Evolutionary conservation across 2,888 invertebrate species (phyloP), one percentile per base, ranked within the genome.

Genomic region (Urechis unicinctus): DNA sequence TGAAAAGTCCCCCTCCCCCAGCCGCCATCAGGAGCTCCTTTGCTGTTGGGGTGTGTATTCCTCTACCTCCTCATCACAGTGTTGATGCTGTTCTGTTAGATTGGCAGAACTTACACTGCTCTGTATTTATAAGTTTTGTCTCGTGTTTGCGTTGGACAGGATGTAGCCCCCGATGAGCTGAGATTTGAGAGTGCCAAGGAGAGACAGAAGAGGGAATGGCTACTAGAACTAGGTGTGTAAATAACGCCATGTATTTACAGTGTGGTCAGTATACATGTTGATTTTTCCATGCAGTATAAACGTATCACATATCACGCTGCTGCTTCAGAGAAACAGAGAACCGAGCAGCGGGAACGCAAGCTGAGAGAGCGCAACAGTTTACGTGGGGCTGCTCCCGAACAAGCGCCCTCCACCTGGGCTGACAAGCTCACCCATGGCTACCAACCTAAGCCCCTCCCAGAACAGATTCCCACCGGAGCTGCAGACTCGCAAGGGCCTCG

Each of bases 201-300:
- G 49, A 57, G 63, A 28, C 72, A 75, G 54, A 69, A 69, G 58
- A 66, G 65, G 46, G 60, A 66, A 48, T 76, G 72, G 77, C 63
- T 78, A 29, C 68, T 68, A 43, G 78, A 78, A 45, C 61, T 78
- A 62, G 77, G 78, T 68, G 66, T 47, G 52, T 3, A 25, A 17
- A 17, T 45, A 24, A 13, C 13, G 6, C 36, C 36, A 50, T 42
- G 42, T n/a, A n/a, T n/a, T n/a, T n/a, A n/a, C n/a, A n/a, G n/a
- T n/a, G n/a, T n/a, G n/a, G n/a, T n/a, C n/a, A n/a, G n/a, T n/a
- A n/a, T n/a, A n/a, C n/a, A n/a, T n/a, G n/a, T n/a, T n/a, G n/a
- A n/a, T n/a, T n/a, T n/a, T n/a, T n/a, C n/a, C n/a, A n/a, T n/a
- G n/a, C n/a, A n/a, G n/a, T n/a, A n/a, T n/a, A n/a, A n/a, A n/a